Evolutionary conservation across 2,797 vertebrate species (phyloP), one percentile per base, ranked within the genome.

Genomic region (Mormyrops boulengeri): DNA sequence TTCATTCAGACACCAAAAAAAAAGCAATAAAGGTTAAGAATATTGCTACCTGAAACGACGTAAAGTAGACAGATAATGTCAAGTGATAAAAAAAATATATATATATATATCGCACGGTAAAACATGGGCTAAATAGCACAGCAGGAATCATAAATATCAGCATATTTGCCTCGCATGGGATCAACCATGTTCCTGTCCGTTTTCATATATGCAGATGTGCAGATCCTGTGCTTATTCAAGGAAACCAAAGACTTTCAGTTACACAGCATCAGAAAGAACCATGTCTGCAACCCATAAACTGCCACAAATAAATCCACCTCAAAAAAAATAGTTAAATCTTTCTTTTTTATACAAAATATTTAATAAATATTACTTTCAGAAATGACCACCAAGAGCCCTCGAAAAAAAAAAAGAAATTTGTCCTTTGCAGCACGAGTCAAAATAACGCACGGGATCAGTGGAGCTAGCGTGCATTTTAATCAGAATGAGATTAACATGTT

Each of bases 301-400:
- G 82, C 52, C 1, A 44, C 30, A 57, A 87, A 73, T n/a, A 89
- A 89, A 87, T 89, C 49, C 84, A 87, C 89, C 50, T 73, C 89
- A 89, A 89, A 89, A 82, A 47, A 50, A 17, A n/a, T n/a, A 34
- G 44, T 62, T 89, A 47, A 44, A 82, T 82, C 77, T 82, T 17
- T 88, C 7, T 57, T 89, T 97, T 97, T 97, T 93, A 94, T 96
- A 96, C 96, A 97, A 96, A 96, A 96, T 95, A 96, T 97, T 97
- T 97, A 97, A 97, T 96, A 96, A 96, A 96, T 96, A 97, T 96
- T 95, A 96, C 95, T 96, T 97, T 96, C 95, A 95, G 96, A 89
- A 17, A 88, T 60, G 94, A 95, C 94, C 95, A 96, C 96, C 95
- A 95, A 94, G 95, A 96, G 96, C 95, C 95, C 96, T 96, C 95